phyloP scores from a whole-genome alignment of 1,140 invertebrate genomes.

The Atta colombica region DNA sequence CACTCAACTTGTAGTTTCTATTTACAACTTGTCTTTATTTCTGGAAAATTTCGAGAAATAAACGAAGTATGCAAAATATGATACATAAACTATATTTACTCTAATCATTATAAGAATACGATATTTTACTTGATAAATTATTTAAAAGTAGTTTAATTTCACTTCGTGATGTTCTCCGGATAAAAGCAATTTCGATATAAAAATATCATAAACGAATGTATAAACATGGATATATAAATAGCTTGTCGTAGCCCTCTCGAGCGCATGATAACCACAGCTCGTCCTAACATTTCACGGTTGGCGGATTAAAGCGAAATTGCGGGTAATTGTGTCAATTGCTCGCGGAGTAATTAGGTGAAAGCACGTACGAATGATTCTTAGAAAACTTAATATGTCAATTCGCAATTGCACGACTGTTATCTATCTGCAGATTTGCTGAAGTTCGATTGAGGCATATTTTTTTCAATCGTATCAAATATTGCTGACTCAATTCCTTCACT shows the following conservation, averaged over 20 bases:
- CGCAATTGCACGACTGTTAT: not conserved
- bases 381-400: constrained; percentile 8
- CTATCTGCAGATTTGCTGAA: not conserved
- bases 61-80: not conserved
- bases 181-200: not conserved
- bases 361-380: not conserved
- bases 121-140: not conserved
- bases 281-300: constrained; percentile 36
- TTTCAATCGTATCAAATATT: not conserved
- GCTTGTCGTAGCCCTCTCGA: not conserved
- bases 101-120: not conserved
- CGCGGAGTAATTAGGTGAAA: constrained; percentile 33
- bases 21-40: not conserved
- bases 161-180: not conserved
- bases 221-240: not conserved
- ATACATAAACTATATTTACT: not conserved
- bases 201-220: not conserved
- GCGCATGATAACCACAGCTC: not conserved
- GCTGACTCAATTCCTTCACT: not conserved
- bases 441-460: not conserved
- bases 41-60: not conserved
- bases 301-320: constrained; percentile 19
- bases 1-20: not conserved
- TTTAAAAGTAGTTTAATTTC: constrained; percentile 17
- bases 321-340: constrained; percentile 16